Evolutionary conservation across 92 coral and sea anemone genomes (phyloP).

Genomic region (Epizoanthus stellaris): DNA sequence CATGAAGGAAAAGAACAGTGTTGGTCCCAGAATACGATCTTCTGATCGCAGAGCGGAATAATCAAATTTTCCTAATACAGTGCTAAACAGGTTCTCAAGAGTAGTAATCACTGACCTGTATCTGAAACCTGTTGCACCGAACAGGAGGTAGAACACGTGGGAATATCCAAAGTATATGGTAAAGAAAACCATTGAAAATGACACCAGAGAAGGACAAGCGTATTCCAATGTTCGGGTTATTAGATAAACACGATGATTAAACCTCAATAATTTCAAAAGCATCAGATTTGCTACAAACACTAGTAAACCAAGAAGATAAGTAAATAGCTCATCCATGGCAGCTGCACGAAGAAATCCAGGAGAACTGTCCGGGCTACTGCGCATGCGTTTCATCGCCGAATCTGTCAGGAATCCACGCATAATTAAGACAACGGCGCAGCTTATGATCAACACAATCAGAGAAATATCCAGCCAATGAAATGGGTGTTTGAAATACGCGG

Average conservation of each 20-base stretch:
- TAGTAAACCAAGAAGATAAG: constrained; percentile 67
- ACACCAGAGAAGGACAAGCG: constrained; percentile 67
- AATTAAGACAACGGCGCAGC: constrained; percentile 60
- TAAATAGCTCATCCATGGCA: constrained; percentile 78
- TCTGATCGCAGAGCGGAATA: constrained; percentile 57
- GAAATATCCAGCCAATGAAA: constrained; percentile 86
- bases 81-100: constrained; percentile 65
- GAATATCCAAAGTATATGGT: constrained; percentile 72
- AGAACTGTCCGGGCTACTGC: constrained; percentile 57
- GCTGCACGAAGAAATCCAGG: constrained; percentile 71
- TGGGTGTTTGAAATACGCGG: constrained; percentile 66
- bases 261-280: constrained; percentile 82
- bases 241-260: constrained; percentile 78
- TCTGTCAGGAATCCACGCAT: constrained; percentile 64
- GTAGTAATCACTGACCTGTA: constrained; percentile 68
- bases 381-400: constrained; percentile 53
- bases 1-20: constrained; percentile 80
- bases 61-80: constrained; percentile 80
- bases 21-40: constrained; percentile 71
- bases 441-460: constrained; percentile 56
- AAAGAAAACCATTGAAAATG: constrained; percentile 71
- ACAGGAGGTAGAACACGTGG: constrained; percentile 58
- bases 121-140: constrained; percentile 59
- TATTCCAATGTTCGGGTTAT: constrained; percentile 73
- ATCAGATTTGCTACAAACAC: constrained; percentile 81